Percentiles rank a stretch among this genome's conserved stretches.
Evolutionary conservation across 1,140 invertebrate species (phyloP).

Genomic region (Nylanderia fulva): DNA sequence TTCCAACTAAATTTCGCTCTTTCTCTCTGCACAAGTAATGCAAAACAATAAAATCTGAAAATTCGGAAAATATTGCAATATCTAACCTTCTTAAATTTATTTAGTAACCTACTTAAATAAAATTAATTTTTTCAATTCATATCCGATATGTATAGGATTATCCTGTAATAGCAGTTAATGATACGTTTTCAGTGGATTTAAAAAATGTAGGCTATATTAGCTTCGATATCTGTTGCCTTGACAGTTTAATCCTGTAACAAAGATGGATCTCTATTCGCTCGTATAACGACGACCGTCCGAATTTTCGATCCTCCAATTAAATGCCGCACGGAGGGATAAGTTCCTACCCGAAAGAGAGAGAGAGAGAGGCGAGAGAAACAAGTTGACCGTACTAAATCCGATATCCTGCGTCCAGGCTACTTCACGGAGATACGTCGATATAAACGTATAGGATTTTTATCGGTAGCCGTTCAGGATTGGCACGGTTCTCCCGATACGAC

Average conservation of each 20-base stretch:
- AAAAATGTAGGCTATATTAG: slow-evolving; percentile 29
- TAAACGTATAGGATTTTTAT: slow-evolving; percentile 63
- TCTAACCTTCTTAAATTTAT: slow-evolving; percentile 6
- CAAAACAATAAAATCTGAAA: not conserved
- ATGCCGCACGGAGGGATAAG: slow-evolving; percentile 49
- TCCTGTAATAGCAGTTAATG: slow-evolving; percentile 44
- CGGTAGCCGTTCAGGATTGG: slow-evolving; percentile 59
- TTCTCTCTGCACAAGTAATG: not conserved
- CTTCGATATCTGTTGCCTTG: not conserved
- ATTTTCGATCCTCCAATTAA: slow-evolving; percentile 58
- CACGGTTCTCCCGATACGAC: slow-evolving; percentile 57
- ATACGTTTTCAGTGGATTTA: slow-evolving; percentile 27
- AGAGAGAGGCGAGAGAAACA: slow-evolving; percentile 42
- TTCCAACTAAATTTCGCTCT: not conserved
- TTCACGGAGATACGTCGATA: slow-evolving; percentile 56
- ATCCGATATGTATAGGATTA: slow-evolving; percentile 14
- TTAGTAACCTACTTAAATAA: too few relatives aligned
- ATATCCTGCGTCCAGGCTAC: slow-evolving; percentile 58
- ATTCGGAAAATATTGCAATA: not conserved
- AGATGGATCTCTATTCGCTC: slow-evolving; percentile 11
- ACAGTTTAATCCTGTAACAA: slow-evolving; percentile 43
- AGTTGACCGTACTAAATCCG: slow-evolving; percentile 61
- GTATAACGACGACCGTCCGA: not conserved
- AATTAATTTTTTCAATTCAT: too few relatives aligned
- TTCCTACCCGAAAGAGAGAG: not conserved